Evolutionary conservation across 1,140 invertebrate genomes (phyloP).

Genomic region (Holotrichia oblita): DNA sequence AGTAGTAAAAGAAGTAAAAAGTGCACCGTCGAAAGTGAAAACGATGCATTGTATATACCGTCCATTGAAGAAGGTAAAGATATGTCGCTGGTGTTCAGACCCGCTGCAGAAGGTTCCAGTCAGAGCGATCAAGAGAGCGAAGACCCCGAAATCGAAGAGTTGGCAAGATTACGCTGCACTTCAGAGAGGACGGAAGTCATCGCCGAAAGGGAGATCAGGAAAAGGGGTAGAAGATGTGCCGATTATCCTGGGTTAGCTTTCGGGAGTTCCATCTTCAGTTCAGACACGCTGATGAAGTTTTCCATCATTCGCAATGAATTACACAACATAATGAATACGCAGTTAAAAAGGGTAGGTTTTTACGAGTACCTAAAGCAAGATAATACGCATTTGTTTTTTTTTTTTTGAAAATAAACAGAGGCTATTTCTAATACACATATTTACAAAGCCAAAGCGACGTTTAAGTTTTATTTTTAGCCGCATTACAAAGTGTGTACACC

Average conservation of each 20-base stretch:
- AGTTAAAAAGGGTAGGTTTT: constrained; percentile 92
- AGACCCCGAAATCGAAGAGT: constrained; percentile 79
- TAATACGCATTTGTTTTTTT: constrained; percentile 4
- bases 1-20: constrained; percentile 26
- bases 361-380: constrained; percentile 38
- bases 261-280: constrained; percentile 91
- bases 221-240: constrained; percentile 78
- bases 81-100: constrained; percentile 65
- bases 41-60: constrained; percentile 46
- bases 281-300: constrained; percentile 98
- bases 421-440: constrained; percentile 21
- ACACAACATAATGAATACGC: constrained; percentile 96
- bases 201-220: constrained; percentile 81
- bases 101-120: constrained; percentile 63
- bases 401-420: too few relatives aligned
- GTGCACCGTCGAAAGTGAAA: constrained; percentile 45
- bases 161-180: constrained; percentile 84
- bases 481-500: background rate
- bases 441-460: constrained; percentile 15
- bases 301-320: constrained; percentile 96
- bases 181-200: constrained; percentile 88
- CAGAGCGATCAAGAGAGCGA: constrained; percentile 64
- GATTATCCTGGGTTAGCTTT: constrained; percentile 94
- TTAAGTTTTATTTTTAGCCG: constrained; percentile 15
- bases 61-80: constrained; percentile 47